Evolutionary conservation across 2,113 vertebrate genomes (phyloP), one percentile per base, ranked within the genome.

Genomic region (Dolichallabes microphthalmus): DNA sequence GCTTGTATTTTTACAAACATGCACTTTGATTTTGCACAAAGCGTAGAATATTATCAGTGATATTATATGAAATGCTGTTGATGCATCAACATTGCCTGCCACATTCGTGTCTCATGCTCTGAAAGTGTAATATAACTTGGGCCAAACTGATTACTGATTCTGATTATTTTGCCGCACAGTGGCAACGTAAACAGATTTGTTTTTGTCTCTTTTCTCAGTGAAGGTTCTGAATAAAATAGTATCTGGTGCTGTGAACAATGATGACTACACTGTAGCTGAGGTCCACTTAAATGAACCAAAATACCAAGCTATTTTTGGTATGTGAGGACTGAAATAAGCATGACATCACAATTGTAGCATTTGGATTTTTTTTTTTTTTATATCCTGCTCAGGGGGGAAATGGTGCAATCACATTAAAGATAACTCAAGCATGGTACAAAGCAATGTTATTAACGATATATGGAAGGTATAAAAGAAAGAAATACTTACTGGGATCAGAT

Each of bases 401-500:
- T 58, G 57, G 53, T 68, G 66, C 45, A 85, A 73, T 61, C 22
- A 73, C 50, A 80, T 85, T 57, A 71, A 79, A 63, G 55, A 50
- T 30, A 19, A 81, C 12, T 60, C 10, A 52, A 86, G 45, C 19
- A 75, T 30, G 53, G 9, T 9, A 53, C 57, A 78, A 35, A n/a
- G 20, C 0, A 1, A 45, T 78, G 20, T 14, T 61, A 77, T 22
- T 61, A 39, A 63, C 27, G 13, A 19, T 7, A 39, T 53, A 50
- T 45, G 60, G 60, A 69, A 20, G 50, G 12, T 61, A 63, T 32
- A 74, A 13, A 55, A 17, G 53, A 85, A 35, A 53, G 35, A 1
- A 53, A 39, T 35, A 13, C 97, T 96, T 96, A 98, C 97, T 97
- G 50, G 96, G 97, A 93, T 98, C 97, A 61, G 97, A 98, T 90